Base-by-base conservation (phyloP, 1,140 invertebrate species). In the Zeugodacus cucurbitae region DNA sequence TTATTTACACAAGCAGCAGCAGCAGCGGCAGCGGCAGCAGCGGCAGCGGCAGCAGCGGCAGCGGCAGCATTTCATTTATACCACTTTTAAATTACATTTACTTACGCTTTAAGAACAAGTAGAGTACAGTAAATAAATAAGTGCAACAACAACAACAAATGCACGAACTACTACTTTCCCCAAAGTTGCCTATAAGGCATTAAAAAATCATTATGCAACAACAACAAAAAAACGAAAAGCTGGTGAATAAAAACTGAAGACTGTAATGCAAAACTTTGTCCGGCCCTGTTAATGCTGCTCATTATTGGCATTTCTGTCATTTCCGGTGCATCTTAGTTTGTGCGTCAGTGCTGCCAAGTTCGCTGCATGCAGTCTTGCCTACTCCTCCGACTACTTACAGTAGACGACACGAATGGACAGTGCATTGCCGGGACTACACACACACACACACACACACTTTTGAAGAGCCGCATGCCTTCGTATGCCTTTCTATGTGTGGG, bases 241-340 rank as follows among this genome's bases (percentile, higher is more conserved):
- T 20, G 48, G 0, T 4, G 6, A 34, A 67, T 34, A 32, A 41
- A 74, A n/a, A n/a, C n/a, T n/a, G n/a, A n/a, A 37, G 17, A 22
- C 70, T 74, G 32, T n/a, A 74, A 74, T 74, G 70, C 34, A 74
- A 44, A 82, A 48, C 74, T 82, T 82, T 82, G 41, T 22, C 41
- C 44, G 37, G 37, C 74, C 74, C n/a, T 82, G 37, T 82, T 82
- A 82, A 82, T 82, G 37, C 41, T n/a, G 37, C n/a, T 44, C 41
- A 82, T 82, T 82, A 82, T 82, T 44, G 74, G 44, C 74, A 82
- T 44, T 82, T 82, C 37, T 82, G 41, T 82, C 74, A 82, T 82
- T 82, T 44, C 74, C 74, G 20, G 6, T 54, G n/a, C 44, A 48
- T 44, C 37, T 41, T 41, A 14, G 70, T 48, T 82, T 41, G 58